phyloP scores from a whole-genome alignment of 1,140 invertebrate genomes.

The Metaphire vulgaris region DNA sequence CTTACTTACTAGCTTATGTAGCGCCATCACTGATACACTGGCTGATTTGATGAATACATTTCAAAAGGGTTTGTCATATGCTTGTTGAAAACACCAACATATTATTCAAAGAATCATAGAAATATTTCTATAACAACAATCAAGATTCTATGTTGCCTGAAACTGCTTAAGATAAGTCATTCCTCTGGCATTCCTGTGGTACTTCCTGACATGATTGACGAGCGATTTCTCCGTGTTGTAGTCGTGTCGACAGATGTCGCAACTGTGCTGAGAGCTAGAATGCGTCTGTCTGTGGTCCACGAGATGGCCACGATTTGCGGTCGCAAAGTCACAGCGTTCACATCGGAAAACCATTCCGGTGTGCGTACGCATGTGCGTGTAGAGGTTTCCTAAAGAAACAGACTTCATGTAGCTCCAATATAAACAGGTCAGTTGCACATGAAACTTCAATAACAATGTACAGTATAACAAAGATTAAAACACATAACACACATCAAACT shows the following conservation, averaged over 20 bases:
- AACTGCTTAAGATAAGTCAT: slow-evolving; percentile 44
- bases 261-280: slow-evolving; percentile 38
- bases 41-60: too few species aligned
- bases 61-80: too few species aligned
- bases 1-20: too few species aligned
- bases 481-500: too few species aligned
- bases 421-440: too few species aligned
- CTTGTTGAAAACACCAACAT: too few species aligned
- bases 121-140: too few species aligned
- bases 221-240: slow-evolving; percentile 52
- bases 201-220: slow-evolving; percentile 49
- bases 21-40: too few species aligned
- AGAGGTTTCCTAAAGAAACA: slow-evolving; percentile 45
- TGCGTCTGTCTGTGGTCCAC: slow-evolving; percentile 50
- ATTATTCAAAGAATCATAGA: too few species aligned
- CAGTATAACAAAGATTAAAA: too few species aligned
- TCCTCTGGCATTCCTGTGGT: slow-evolving; percentile 43
- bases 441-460: too few species aligned
- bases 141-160: too few species aligned
- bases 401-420: not conserved
- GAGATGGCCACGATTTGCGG: slow-evolving; percentile 50
- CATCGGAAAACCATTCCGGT: slow-evolving; percentile 51
- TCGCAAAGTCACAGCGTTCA: slow-evolving; percentile 46
- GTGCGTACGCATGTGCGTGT: slow-evolving; percentile 53
- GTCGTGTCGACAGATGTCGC: slow-evolving; percentile 48